Evolutionary conservation across 2,797 vertebrate species (phyloP), one percentile per base, ranked within the genome.

Genomic region (Leuciscus waleckii): DNA sequence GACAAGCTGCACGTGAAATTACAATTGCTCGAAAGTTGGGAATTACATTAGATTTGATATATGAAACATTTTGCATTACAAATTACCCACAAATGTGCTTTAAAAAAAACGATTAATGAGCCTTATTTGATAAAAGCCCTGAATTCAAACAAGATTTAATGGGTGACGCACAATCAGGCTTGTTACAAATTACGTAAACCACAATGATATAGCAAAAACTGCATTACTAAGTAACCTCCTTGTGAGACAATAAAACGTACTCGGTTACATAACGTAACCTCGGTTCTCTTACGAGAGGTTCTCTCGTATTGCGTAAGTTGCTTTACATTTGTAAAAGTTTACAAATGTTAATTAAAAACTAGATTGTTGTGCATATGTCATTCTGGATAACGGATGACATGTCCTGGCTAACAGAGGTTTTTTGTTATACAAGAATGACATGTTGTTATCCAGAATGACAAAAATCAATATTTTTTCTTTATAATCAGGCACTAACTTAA

Each of bases 141-240:
- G 17, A 46, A 84, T 21, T 19, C 26, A 26, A 58, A 70, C 37
- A 23, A 37, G 32, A 83, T 75, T 26, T 29, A 51, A 83, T 19
- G 16, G n/a, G 32, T 23, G 21, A 21, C 51, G 39, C 5, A 37
- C 70, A 83, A 65, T 54, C 43, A 77, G 43, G 9, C 39, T 46
- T 43, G 61, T 63, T 79, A 23, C 19, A 7, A 49, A 85, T 23
- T 63, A 2, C 32, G 11, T 69, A 61, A 78, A 61, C 37, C 21
- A 63, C 67, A 65, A 54, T 41, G 76, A 84, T 32, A 46, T 5
- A 77, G 71, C 82, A 56, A 39, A 51, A 68, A 11, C 32, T 39
- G 21, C 8, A 73, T 82, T 73, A 73, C 68, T 46, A 26, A n/a
- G 69, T n/a, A 49, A 35, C 26, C 69, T 46, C 39, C 14, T 73